Evolutionary conservation across 2,888 invertebrate genomes (phyloP).

Genomic region (Coelopa pilipes): DNA sequence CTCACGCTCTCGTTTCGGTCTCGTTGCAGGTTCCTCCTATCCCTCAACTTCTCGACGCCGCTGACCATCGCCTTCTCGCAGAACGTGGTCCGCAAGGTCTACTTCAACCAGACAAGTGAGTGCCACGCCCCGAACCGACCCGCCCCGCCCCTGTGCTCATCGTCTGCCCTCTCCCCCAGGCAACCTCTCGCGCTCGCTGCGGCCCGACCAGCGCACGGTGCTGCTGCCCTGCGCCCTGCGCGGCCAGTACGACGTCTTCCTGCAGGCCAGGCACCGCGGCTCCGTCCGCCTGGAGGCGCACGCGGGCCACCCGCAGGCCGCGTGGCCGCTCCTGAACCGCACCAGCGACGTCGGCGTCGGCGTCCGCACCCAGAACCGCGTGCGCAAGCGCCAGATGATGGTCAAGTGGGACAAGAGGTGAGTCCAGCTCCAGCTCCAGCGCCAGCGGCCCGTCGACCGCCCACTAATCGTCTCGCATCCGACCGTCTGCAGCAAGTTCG

Average conservation of each 20-base stretch:
- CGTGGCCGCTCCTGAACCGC: constrained; percentile 64
- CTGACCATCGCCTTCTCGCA: constrained; percentile 63
- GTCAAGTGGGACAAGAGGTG: constrained; percentile 66
- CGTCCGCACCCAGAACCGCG: constrained; percentile 65
- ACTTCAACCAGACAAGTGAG: constrained; percentile 66
- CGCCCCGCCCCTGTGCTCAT: too few species aligned
- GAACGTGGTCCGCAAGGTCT: constrained; percentile 62
- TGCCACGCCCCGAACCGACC: constrained; percentile 25
- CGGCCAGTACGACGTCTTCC: constrained; percentile 64
- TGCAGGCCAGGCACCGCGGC: constrained; percentile 59
- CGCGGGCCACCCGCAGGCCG: constrained; percentile 60
- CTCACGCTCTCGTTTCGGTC: not conserved
- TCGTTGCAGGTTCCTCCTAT: constrained; percentile 61
- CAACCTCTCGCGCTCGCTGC: constrained; percentile 58
- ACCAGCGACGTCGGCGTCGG: constrained; percentile 61
- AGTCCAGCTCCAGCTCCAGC: too few species aligned
- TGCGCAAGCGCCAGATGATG: constrained; percentile 65
- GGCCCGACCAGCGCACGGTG: constrained; percentile 54
- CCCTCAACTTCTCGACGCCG: constrained; percentile 62
- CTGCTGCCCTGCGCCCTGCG: constrained; percentile 63
- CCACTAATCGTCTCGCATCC: too few species aligned
- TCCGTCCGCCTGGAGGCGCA: constrained; percentile 62
- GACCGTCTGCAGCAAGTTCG: constrained; percentile 65
- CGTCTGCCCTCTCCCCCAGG: constrained; percentile 47
- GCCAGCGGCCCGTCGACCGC: too few species aligned